phyloP scores from a whole-genome alignment of 2,113 vertebrate species.

The Gymnarchus niloticus region DNA sequence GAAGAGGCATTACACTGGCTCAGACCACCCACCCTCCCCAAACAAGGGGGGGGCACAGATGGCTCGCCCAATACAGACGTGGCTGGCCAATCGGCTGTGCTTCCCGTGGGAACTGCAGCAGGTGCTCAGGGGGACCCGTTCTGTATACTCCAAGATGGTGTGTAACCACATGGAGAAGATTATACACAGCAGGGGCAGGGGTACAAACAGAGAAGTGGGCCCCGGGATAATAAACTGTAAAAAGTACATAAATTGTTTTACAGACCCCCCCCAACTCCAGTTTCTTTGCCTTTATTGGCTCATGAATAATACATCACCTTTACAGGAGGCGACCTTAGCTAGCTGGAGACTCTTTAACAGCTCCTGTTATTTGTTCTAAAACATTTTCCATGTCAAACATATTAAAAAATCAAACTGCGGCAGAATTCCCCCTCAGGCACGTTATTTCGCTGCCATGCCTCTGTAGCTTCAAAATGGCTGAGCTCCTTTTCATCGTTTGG shows the following conservation, averaged over 20 bases:
- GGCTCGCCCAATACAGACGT: too few relatives aligned
- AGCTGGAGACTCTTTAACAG: conserved; percentile 81
- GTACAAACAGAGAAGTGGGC: not conserved
- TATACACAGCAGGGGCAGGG: not conserved
- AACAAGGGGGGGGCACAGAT: not conserved
- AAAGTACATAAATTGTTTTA: conserved; percentile 61
- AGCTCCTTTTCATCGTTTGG: conserved; percentile 32
- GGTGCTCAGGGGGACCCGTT: not conserved
- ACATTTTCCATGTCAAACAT: conserved; percentile 88
- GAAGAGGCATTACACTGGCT: conserved; percentile 44
- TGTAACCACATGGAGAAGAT: conserved; percentile 8
- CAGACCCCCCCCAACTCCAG: conserved; percentile 40
- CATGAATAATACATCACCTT: conserved; percentile 88
- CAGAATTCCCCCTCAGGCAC: conserved; percentile 53
- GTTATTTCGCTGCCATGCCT: conserved; percentile 89
- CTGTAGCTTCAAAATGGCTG: conserved; percentile 51
- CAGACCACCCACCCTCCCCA: not conserved
- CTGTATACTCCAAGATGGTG: not conserved
- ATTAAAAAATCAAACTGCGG: conserved; percentile 67
- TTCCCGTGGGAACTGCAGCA: not conserved
- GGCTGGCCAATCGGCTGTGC: not conserved
- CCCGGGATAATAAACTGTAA: conserved; percentile 23
- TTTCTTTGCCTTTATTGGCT: conserved; percentile 71
- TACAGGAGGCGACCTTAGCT: conserved; percentile 66
- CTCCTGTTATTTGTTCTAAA: conserved; percentile 94